These are phyloP conservation scores for Sinocyclocheilus anshuiensis DNA, from an alignment of 2,113 vertebrate species.

Conservation along the genomic window DNA sequence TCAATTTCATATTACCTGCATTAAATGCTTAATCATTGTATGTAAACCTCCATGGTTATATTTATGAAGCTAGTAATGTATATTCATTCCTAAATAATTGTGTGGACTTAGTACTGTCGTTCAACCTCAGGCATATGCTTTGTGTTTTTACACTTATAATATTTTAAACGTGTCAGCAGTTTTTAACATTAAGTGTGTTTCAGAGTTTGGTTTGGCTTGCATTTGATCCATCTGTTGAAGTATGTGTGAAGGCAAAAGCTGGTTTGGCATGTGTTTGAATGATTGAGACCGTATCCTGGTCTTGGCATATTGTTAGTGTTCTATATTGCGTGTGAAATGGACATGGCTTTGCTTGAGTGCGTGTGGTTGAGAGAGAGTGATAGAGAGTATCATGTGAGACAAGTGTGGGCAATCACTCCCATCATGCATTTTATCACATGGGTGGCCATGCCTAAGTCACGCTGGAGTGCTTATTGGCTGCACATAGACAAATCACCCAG, in stretches of 20 bases:
- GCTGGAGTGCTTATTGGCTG: constrained; percentile 45
- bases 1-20: neutral
- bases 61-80: neutral
- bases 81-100: neutral
- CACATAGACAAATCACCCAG: constrained; percentile 16
- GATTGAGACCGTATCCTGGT: constrained; percentile 5
- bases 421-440: constrained; percentile 66
- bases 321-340: neutral
- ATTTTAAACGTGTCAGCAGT: constrained; percentile 11
- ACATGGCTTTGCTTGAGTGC: neutral
- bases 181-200: constrained; percentile 23
- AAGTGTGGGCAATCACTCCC: constrained; percentile 50
- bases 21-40: neutral
- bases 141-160: neutral
- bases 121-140: constrained; percentile 1
- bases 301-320: neutral
- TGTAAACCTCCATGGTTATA: neutral
- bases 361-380: neutral
- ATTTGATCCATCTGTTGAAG: constrained; percentile 20
- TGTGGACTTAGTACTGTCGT: neutral
- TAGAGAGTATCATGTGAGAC: constrained; percentile 14
- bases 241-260: constrained; percentile 23
- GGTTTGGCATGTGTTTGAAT: constrained; percentile 1
- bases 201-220: constrained; percentile 11
- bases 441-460: constrained; percentile 54